Conservation (phyloP, 2,888 invertebrate genomes). For the Gerris lacustris region DNA sequence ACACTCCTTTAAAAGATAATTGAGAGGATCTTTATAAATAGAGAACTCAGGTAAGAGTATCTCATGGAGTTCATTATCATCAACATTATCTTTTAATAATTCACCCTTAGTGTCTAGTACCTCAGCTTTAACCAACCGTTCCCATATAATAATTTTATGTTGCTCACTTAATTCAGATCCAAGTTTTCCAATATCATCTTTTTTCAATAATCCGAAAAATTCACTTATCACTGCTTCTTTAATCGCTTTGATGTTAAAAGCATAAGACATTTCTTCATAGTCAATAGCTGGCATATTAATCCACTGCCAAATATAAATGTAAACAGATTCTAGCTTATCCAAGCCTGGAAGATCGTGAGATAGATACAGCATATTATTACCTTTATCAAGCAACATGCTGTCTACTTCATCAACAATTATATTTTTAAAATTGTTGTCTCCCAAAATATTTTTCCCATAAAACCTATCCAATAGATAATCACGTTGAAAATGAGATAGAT, state of each 20-base stretch:
- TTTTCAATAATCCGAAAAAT: constrained; percentile 25
- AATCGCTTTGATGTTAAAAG: neutral
- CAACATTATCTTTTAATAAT: neutral
- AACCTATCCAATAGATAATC: constrained; percentile 35
- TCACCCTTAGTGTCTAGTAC: neutral
- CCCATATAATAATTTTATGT: constrained; percentile 25
- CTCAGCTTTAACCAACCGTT: constrained; percentile 12
- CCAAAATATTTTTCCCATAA: constrained; percentile 33
- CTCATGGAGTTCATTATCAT: neutral
- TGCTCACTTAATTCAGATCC: constrained; percentile 24
- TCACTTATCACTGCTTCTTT: constrained; percentile 24
- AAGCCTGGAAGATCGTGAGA: constrained; percentile 35
- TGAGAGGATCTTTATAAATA: constrained; percentile 18
- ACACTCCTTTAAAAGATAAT: constrained; percentile 27
- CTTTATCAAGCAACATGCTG: constrained; percentile 38
- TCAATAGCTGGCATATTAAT: neutral
- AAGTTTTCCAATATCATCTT: constrained; percentile 26
- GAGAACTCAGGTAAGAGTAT: neutral
- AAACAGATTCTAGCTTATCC: constrained; percentile 35
- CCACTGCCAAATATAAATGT: constrained; percentile 33
- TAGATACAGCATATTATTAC: constrained; percentile 36
- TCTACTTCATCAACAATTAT: constrained; percentile 39
- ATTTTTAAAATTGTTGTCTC: constrained; percentile 30
- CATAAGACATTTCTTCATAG: neutral
- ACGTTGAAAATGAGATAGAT: constrained; percentile 34